phyloP scores from a whole-genome alignment of 2,888 invertebrate species.

The Geophilus truncorum region DNA sequence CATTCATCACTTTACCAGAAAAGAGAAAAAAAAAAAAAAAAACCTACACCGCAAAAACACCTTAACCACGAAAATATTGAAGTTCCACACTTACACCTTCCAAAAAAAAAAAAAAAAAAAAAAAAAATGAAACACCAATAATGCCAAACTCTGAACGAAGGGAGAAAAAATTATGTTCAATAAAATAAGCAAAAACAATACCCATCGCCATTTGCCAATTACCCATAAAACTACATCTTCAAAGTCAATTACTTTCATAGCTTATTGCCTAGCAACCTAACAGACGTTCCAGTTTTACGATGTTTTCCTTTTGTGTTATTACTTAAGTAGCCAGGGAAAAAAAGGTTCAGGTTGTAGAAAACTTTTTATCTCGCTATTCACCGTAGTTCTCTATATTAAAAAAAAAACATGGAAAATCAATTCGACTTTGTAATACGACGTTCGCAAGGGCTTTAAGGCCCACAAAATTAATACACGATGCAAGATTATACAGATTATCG shows the following conservation, averaged over 20 bases:
- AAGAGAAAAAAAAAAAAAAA: not conserved
- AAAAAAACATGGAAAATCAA: slow-evolving; percentile 1
- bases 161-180: not conserved
- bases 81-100: not conserved
- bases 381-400: no score
- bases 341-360: not conserved
- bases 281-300: not conserved
- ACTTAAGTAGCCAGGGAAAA: slow-evolving; percentile 14
- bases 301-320: not conserved
- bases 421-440: not conserved
- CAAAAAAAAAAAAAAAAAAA: not conserved
- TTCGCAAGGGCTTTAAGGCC: not conserved
- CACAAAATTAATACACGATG: slow-evolving; percentile 2
- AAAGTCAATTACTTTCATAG: not conserved
- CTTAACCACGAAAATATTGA: not conserved
- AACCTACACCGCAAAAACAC: no score
- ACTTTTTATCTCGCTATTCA: not conserved
- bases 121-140: no score
- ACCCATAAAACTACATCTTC: not conserved
- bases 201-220: not conserved
- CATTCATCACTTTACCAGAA: not conserved
- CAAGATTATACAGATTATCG: slow-evolving; percentile 22
- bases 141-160: no score
- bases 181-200: not conserved
- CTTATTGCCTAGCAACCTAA: not conserved